phyloP scores from a whole-genome alignment of 2,888 invertebrate species.

The Acanthosepion lycidas region DNA sequence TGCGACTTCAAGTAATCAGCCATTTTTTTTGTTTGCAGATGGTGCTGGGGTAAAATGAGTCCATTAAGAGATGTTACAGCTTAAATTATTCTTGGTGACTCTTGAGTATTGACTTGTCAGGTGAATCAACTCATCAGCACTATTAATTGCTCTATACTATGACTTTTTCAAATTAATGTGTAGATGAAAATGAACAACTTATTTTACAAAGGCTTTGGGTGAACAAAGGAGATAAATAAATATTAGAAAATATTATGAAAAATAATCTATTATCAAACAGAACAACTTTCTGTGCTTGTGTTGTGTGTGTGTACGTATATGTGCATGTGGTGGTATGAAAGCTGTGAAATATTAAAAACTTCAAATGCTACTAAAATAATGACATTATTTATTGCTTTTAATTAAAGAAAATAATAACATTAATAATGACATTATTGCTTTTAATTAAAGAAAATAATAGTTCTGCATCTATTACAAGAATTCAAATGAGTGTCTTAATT shows the following conservation, averaged over 20 bases:
- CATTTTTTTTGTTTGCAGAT: neutral
- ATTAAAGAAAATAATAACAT: neutral
- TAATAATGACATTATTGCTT: neutral
- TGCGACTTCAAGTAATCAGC: neutral
- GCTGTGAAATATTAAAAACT: neutral
- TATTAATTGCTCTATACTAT: neutral
- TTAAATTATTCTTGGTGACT: neutral
- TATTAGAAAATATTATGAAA: neutral
- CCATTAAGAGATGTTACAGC: neutral
- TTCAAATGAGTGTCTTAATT: neutral
- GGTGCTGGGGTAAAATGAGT: neutral
- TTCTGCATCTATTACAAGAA: neutral
- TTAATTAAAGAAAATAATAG: neutral
- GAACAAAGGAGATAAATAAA: neutral
- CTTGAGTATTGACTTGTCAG: neutral
- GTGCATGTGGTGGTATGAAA: neutral
- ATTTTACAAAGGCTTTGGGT: neutral
- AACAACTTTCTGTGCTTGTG: neutral
- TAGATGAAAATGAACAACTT: neutral
- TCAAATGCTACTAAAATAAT: neutral
- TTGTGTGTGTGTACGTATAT: neutral
- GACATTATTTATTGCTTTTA: neutral
- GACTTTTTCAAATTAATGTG: neutral
- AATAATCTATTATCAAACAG: neutral
- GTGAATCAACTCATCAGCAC: neutral